Evolutionary conservation across 2,797 vertebrate species (phyloP), one percentile per base, ranked within the genome.

Genomic region (Melanogrammus aeglefinus): DNA sequence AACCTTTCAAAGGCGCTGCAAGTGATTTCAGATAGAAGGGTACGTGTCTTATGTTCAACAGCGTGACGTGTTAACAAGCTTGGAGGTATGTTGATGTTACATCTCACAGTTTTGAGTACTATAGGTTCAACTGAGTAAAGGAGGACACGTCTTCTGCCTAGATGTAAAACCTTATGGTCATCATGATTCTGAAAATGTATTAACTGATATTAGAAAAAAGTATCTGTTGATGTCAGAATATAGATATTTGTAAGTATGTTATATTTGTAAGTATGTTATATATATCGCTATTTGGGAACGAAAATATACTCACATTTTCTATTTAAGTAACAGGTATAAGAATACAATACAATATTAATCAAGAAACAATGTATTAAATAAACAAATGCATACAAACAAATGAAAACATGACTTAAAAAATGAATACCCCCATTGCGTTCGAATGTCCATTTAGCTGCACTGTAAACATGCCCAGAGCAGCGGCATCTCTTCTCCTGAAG

Each of bases 401-500:
- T 72, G 31, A 72, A 72, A 16, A 72, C 33, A 31, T 71, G 69
- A 72, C n/a, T 24, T 24, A 74, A 24, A 24, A 74, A 13, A 74
- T 39, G 38, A 14, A 41, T 73, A 39, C 73, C 38, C 24, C 69
- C n/a, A 6, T 31, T 13, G 35, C 75, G 63, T 75, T 29, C 38
- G 14, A 33, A 72, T 38, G 57, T 78, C 79, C 75, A 27, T 74
- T 79, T 73, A 78, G 39, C 76, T 74, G 74, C 79, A 78, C 36
- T 73, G 77, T 82, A 78, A 88, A 85, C 79, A 82, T 77, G 70
- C 77, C 75, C 66, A 36, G 80, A 85, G 83, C 78, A 81, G 79
- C 74, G 76, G 63, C 79, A 70, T 84, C 78, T 84, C 88, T 86
- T 79, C 81, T 85, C 72, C 72, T 83, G 81, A 85, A 86, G 81